Base-by-base conservation (phyloP, 2,888 invertebrate species). In the Drosophila diplacantha region DNA sequence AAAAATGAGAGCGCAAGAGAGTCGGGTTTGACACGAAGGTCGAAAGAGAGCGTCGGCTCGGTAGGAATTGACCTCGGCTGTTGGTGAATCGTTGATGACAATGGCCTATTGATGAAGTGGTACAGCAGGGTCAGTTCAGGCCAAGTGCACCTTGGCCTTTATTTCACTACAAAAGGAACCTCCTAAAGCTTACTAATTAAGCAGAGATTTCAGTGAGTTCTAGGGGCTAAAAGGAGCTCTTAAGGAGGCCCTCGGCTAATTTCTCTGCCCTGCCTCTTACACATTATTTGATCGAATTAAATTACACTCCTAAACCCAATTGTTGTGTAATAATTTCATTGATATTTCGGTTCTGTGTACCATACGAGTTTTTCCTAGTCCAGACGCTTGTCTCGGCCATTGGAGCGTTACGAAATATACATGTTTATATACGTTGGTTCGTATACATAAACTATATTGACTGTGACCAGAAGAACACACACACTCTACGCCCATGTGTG, bases 361-460 rank as follows among this genome's bases (percentile, higher is more conserved):
- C 14, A 44, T 14, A 29, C 14, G 31, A 20, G 18, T 5, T 31
- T 18, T 29, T 18, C 16, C 18, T 35, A 24, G 51, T 26, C 41
- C 41, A 29, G 53, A 12, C 50, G 44, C 35, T 31, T 44, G 44
- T 22, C 38, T 44, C 38, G 52, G 32, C 43, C 41, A 35, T 57
- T 49, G 49, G 39, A 53, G 63, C 63, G 61, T 61, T 63, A 61
- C 43, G 60, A 61, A 62, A 58, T 38, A 38, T 31, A 16, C n/a
- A 31, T 26, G 22, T 22, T 18, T 31, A 35, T 29, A 34, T 32
- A 29, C 34, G 39, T 29, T 51, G 38, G 20, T 38, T 29, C 55
- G 20, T 29, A 32, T 49, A 49, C 49, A 39, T 29, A 26, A 32
- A 32, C 41, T 51, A 51, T 51, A 39, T 39, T 29, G 31, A 38